Conservation (phyloP, 1,140 invertebrate genomes). For the Polypedilum vanderplanki region DNA sequence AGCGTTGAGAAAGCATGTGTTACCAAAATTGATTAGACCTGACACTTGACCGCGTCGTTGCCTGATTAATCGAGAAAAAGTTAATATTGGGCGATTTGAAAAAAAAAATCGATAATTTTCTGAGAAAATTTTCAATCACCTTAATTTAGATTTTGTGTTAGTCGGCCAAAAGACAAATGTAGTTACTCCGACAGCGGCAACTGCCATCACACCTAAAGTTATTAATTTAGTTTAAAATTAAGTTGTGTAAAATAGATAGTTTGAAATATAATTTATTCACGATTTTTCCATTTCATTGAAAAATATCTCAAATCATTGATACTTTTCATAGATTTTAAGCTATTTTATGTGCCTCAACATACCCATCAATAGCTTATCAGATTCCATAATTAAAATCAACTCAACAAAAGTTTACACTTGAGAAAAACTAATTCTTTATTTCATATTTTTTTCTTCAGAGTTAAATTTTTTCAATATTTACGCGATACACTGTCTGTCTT, state of each 20-base stretch:
- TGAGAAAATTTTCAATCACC: conserved; percentile 37
- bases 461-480: too few species aligned
- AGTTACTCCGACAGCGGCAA: conserved; percentile 66
- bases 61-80: conserved; percentile 33
- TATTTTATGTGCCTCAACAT: neutral
- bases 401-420: neutral
- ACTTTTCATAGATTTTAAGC: too few species aligned
- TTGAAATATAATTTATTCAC: too few species aligned
- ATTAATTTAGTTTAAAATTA: too few species aligned
- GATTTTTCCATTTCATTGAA: too few species aligned
- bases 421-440: neutral
- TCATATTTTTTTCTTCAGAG: neutral
- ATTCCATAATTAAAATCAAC: neutral
- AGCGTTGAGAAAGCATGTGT: conserved; percentile 82
- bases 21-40: conserved; percentile 75
- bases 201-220: conserved; percentile 36
- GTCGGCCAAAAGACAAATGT: conserved; percentile 75
- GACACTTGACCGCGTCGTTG: conserved; percentile 61
- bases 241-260: too few species aligned
- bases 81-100: neutral
- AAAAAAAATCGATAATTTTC: conserved; percentile 29
- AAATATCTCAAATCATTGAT: too few species aligned
- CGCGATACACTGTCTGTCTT: too few species aligned
- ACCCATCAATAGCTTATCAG: neutral
- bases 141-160: conserved; percentile 46